Conservation (phyloP, 92 coral and sea anemone genomes). For the Scolanthus callimorphus region DNA sequence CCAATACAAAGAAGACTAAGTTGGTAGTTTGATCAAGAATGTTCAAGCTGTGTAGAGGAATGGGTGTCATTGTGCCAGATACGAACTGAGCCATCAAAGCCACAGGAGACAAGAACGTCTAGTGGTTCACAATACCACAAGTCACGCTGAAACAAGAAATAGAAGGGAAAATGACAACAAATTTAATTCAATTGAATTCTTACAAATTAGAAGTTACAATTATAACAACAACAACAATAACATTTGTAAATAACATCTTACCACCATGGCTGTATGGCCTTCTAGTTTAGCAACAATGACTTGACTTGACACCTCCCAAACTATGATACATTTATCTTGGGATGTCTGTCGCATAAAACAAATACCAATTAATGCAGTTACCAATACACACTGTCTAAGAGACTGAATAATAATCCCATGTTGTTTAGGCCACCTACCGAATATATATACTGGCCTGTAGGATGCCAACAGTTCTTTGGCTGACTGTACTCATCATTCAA, state of each 20-base stretch:
- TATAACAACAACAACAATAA: neutral
- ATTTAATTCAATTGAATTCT: neutral
- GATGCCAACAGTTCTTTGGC: slow-evolving; percentile 59
- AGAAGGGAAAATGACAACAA: neutral
- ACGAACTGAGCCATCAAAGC: slow-evolving; percentile 53
- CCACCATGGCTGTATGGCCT: slow-evolving; percentile 51
- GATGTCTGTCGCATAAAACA: slow-evolving; percentile 32
- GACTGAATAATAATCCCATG: too few relatives aligned
- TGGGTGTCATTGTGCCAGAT: slow-evolving; percentile 27
- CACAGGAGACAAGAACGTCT: slow-evolving; percentile 47
- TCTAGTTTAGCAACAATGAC: slow-evolving; percentile 31
- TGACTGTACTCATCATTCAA: slow-evolving; percentile 59
- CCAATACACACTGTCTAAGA: too few relatives aligned
- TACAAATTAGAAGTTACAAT: too few relatives aligned
- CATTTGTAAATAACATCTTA: slow-evolving; percentile 12
- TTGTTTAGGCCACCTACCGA: slow-evolving; percentile 36
- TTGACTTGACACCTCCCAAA: slow-evolving; percentile 52
- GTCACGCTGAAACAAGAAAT: slow-evolving; percentile 39
- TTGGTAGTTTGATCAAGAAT: too few relatives aligned
- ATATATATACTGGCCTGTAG: slow-evolving; percentile 47
- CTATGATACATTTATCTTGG: slow-evolving; percentile 41
- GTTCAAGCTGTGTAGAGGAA: too few relatives aligned
- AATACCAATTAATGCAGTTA: too few relatives aligned
- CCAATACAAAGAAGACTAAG: too few relatives aligned
- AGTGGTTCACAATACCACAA: slow-evolving; percentile 42